Conservation (phyloP, 2,888 invertebrate species). For the Dryobota labecula region DNA sequence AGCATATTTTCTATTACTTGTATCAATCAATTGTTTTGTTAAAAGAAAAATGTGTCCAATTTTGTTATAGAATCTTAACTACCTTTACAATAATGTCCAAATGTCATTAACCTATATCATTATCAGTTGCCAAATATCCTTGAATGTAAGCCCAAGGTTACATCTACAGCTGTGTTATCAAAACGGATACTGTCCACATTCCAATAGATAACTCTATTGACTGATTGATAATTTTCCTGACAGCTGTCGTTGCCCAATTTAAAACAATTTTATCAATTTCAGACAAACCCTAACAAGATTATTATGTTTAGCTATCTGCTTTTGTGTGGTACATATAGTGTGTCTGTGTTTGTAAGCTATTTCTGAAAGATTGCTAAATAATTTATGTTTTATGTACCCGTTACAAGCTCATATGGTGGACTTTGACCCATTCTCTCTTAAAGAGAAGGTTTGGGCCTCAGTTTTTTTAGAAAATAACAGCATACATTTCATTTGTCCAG, state of each 20-base stretch:
- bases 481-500: not conserved
- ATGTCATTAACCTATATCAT: conserved; percentile 56
- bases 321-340: not conserved
- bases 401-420: too few species aligned
- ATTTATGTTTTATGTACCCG: too few species aligned
- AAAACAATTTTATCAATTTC: conserved; percentile 22
- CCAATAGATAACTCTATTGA: conserved; percentile 67
- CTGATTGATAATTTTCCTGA: conserved; percentile 52
- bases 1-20: not conserved
- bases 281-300: conserved; percentile 17
- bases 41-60: conserved; percentile 16
- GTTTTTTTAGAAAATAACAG: not conserved
- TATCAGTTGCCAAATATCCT: conserved; percentile 59
- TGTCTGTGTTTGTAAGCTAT: not conserved
- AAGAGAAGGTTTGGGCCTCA: not conserved
- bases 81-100: conserved; percentile 10
- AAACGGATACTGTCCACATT: conserved; percentile 60
- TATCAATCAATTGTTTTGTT: conserved; percentile 2
- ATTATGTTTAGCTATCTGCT: not conserved
- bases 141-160: conserved; percentile 66
- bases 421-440: not conserved
- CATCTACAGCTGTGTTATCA: conserved; percentile 64
- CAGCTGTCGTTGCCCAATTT: conserved; percentile 36
- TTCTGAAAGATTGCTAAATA: not conserved
- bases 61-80: not conserved